phyloP scores from a whole-genome alignment of 2,113 vertebrate species.

The Lycaon pictus region DNA sequence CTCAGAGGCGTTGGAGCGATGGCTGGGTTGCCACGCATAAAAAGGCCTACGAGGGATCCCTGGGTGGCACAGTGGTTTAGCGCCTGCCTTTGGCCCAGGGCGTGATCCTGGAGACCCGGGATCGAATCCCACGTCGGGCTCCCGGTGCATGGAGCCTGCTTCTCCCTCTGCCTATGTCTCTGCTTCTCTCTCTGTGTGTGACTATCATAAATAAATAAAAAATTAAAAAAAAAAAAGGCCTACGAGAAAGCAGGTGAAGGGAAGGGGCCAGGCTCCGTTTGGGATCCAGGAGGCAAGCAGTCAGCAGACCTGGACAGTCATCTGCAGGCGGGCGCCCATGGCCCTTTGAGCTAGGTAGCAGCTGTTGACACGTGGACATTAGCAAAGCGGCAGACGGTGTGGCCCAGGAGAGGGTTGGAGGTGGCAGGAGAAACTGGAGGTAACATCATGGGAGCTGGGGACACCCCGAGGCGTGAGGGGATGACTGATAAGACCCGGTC shows the following conservation, averaged over 20 bases:
- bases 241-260: neutral
- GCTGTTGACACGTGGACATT: neutral
- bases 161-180: too few relatives aligned
- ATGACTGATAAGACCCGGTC: neutral
- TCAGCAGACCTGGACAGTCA: rapidly evolving
- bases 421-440: too few relatives aligned
- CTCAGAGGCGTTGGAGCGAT: neutral
- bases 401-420: neutral
- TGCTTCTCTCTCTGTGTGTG: too few relatives aligned
- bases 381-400: neutral
- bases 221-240: too few relatives aligned
- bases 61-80: too few relatives aligned
- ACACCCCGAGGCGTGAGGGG: too few relatives aligned
- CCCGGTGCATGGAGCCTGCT: too few relatives aligned
- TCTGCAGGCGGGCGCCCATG: neutral
- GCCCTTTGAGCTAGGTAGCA: neutral
- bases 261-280: rapidly evolving
- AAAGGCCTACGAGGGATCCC: neutral
- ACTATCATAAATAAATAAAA: too few relatives aligned
- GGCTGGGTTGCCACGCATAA: too few relatives aligned
- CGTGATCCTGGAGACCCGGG: too few relatives aligned
- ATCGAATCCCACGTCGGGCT: too few relatives aligned
- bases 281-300: neutral
- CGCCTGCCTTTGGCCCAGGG: too few relatives aligned
- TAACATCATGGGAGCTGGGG: neutral